A percentile compares a stretch with the other conserved stretches of the same genome.
Evolutionary conservation across 2,113 vertebrate genomes (phyloP).

Genomic region (Bungarus multicinctus): DNA sequence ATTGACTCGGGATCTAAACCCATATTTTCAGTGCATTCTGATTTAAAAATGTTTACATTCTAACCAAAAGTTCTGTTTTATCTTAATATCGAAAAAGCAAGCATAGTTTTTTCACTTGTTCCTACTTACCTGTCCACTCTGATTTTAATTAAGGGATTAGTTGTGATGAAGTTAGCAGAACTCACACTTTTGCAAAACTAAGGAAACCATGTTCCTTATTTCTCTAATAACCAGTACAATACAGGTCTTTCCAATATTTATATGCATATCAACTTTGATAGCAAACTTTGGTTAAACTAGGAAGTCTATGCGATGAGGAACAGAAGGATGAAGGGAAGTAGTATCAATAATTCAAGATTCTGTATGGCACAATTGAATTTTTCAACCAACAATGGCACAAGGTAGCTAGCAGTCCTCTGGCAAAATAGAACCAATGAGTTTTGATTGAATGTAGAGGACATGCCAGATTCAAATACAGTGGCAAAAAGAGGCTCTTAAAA

Average conservation of each 20-base stretch:
- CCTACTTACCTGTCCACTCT: rapidly evolving
- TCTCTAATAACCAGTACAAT: neutral
- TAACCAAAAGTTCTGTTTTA: neutral
- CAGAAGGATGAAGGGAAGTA: constrained; percentile 10
- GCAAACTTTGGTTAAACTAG: neutral
- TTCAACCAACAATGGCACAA: constrained; percentile 54
- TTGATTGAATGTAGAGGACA: constrained; percentile 4
- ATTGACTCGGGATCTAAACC: neutral
- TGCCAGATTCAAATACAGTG: neutral
- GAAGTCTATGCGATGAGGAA: constrained; percentile 9
- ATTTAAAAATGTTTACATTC: neutral
- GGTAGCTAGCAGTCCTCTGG: constrained; percentile 44
- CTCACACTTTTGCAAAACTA: neutral
- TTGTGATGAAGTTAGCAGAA: neutral
- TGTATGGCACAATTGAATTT: constrained; percentile 54
- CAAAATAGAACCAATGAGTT: constrained; percentile 33
- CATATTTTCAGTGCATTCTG: neutral
- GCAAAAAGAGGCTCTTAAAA: neutral
- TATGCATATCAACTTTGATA: constrained; percentile 1
- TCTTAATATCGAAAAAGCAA: constrained; percentile 15
- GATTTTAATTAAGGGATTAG: neutral
- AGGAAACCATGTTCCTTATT: neutral
- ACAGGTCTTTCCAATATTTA: neutral
- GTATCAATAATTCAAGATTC: constrained; percentile 65
- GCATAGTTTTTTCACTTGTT: neutral